These are phyloP conservation scores for Zingel zingel DNA, from an alignment of 2,113 vertebrate genomes.

Conservation along the genomic window DNA sequence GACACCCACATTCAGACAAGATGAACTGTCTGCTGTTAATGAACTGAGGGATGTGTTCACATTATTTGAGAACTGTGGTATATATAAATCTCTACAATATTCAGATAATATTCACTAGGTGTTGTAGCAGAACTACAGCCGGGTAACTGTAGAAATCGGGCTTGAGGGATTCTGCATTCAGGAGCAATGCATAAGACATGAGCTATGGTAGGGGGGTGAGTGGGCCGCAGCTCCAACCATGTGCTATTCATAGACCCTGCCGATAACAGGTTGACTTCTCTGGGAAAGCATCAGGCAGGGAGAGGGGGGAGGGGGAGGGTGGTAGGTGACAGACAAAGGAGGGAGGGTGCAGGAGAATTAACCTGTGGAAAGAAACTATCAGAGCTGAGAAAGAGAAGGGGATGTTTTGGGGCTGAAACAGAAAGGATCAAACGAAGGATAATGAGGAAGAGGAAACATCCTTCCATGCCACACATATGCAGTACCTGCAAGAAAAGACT, in stretches of 20 bases:
- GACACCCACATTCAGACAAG: slow-evolving; percentile 9
- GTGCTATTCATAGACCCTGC: slow-evolving; percentile 78
- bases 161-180: slow-evolving; percentile 50
- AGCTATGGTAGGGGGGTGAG: slow-evolving; percentile 69
- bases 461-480: slow-evolving; percentile 47
- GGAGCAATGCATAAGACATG: slow-evolving; percentile 70
- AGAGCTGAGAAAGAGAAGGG: slow-evolving; percentile 24
- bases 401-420: slow-evolving; percentile 39
- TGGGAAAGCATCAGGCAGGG: slow-evolving; percentile 63
- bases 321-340: slow-evolving; percentile 67
- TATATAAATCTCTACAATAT: not conserved
- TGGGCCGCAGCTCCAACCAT: slow-evolving; percentile 65
- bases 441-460: slow-evolving; percentile 35
- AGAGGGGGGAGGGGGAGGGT: slow-evolving; percentile 24
- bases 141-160: slow-evolving; percentile 23
- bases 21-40: slow-evolving; percentile 30
- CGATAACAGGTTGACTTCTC: slow-evolving; percentile 79
- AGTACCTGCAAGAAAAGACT: slow-evolving; percentile 9
- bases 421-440: slow-evolving; percentile 41
- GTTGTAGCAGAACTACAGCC: not conserved
- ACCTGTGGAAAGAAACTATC: slow-evolving; percentile 71
- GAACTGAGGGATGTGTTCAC: slow-evolving; percentile 6
- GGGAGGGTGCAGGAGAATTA: slow-evolving; percentile 61
- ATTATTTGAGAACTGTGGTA: slow-evolving; percentile 5
- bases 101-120: not conserved